Base-by-base conservation (phyloP, 2,797 vertebrate genomes). In the Nothura maculosa region DNA sequence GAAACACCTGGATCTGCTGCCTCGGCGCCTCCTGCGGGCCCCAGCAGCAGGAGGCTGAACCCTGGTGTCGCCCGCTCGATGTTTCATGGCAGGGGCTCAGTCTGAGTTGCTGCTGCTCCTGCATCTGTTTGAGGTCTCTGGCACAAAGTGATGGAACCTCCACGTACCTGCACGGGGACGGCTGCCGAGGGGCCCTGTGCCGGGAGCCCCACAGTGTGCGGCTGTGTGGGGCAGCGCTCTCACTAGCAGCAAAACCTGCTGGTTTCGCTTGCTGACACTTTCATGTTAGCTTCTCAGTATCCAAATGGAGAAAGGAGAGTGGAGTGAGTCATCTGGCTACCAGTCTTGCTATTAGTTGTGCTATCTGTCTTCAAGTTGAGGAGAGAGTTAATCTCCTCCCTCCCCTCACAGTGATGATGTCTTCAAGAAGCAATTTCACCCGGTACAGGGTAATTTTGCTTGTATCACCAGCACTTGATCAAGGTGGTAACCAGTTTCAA, bases 391-490 rank as follows among this genome's bases (percentile, higher is more conserved):
- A 34, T 27, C 30, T 74, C 21, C 20, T 52, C 24, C 27, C 12
- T 47, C 1, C 8, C 1, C 13, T 4, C 2, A 10, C n/a, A 72
- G 68, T 7, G 1, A 21, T 50, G 8, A 1, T 54, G 12, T 58
- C 10, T 21, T 81, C 45, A 64, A 24, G 30, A 79, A 62, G 38
- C 10, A 62, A 83, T 64, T 68, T 81, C 30, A 25, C 3, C 4
- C 38, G 70, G 45, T 66, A n/a, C 3, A 28, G 14, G 40, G 45
- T 6, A 1, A 47, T 67, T 85, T 50, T 6, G 64, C 79, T 73
- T 43, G 19, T 21, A 18, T 32, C 38, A 9, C 8, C 28, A 63
- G 14, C 13, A 11, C 60, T 38, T 28, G 25, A 57, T 48, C 54
- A 67, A 57, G 21, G 55, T 34, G 50, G 24, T 43, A 50, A 58